Conservation (phyloP, 2,113 vertebrate genomes). For the Falco punctatus region DNA sequence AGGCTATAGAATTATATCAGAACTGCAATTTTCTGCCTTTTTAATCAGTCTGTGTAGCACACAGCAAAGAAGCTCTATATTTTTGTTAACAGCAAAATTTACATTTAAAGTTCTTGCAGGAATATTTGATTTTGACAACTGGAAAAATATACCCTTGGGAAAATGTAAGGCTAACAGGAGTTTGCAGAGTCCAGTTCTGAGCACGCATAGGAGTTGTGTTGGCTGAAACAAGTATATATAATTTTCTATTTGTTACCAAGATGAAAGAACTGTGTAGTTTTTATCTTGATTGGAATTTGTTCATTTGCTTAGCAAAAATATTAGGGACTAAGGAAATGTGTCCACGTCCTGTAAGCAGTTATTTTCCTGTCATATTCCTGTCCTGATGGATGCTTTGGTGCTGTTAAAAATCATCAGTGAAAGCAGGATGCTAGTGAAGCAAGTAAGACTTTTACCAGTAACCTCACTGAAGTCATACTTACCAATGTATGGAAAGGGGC, state of each 20-base stretch:
- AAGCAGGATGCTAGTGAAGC: background rate
- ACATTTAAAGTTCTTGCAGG: background rate
- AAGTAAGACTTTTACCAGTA: background rate
- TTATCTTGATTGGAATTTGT: background rate
- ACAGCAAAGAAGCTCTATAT: background rate
- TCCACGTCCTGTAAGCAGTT: background rate
- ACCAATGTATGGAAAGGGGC: background rate
- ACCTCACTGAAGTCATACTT: background rate
- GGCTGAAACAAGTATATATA: background rate
- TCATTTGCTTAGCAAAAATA: background rate
- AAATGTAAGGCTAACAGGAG: background rate
- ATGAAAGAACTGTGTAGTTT: background rate
- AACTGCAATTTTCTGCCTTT: background rate
- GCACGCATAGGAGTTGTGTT: background rate
- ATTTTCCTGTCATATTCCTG: background rate
- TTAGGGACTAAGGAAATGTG: background rate
- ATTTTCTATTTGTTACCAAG: background rate
- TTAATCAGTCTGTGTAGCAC: background rate
- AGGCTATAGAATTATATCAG: background rate
- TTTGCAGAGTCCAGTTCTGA: background rate
- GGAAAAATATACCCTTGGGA: background rate
- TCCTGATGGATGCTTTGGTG: background rate
- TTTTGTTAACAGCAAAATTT: background rate
- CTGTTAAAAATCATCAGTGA: background rate
- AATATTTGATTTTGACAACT: background rate